Evolutionary conservation across 2,888 invertebrate species (phyloP), one percentile per base, ranked within the genome.

Genomic region (Amphipyra berbera): DNA sequence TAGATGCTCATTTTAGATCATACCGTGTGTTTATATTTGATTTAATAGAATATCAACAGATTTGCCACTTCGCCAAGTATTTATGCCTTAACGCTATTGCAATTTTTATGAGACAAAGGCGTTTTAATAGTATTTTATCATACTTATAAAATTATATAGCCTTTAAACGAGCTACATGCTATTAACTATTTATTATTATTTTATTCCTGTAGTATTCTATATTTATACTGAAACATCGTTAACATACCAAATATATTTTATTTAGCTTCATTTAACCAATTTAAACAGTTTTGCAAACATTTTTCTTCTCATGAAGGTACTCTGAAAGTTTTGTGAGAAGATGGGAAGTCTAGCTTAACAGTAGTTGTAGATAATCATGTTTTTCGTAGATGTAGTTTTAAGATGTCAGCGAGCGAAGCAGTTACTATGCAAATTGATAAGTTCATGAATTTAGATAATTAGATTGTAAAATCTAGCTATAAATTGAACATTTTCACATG

Each of bases 281-380:
- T 82, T 81, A 84, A 93, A 95, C 94, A 94, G 94, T 94, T 94
- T 93, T 95, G 95, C 95, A 95, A 95, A 95, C 95, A 95, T 93
- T 94, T 94, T 95, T 94, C 94, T 94, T 92, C 93, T 94, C 92
- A 93, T 93, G 87, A 92, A 92, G 90, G 91, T 90, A 92, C 91
- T 90, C 88, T 91, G 89, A 92, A 94, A 91, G 92, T 93, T 94
- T 92, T 93, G 90, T 92, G 92, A 92, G 91, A 92, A 93, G 91
- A 92, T 91, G 87, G 89, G 87, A 91, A 90, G 88, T 86, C 83
- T 93, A 93, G 93, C 92, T 91, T 92, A 88, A 90, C 74, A 84
- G 92, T 94, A 94, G 93, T 81, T 82, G 90, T 94, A 92, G 91
- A 82, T 76, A 83, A 76, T 87, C 88, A 91, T 93, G 82, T 86